Evolutionary conservation across 2,888 invertebrate genomes (phyloP), one percentile per base, ranked within the genome.

Genomic region (Xestia xanthographa): DNA sequence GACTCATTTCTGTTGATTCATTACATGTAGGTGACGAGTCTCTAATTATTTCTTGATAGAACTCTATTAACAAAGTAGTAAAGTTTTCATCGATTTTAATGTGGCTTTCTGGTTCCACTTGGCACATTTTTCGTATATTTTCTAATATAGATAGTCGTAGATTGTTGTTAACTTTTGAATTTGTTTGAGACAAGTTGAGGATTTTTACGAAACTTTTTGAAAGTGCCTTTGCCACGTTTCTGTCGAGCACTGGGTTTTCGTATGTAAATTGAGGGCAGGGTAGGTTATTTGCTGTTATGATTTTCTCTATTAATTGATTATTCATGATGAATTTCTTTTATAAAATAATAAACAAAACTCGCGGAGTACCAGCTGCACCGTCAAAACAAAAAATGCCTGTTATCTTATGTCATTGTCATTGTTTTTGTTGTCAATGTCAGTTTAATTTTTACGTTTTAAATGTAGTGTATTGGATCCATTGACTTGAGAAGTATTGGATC

Each of bases 121-220:
- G 91, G 79, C 96, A 96, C 77, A 93, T 84, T 87, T 93, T 94
- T 56, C 94, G 90, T 72, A 96, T 93, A 79, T 93, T 93, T 85
- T 94, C 91, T 26, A 96, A 79, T 72, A 95, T 89, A 14, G 93
- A 90, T 22, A 89, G 72, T 14, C 95, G 90, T 68, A 95, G 82
- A 77, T 93, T 94, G 68, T 90, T 93, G 77, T 94, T 94, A 3
- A 92, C 84, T 65, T 91, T 92, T 2, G 91, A 88, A 83, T 91
- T 93, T 75, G 92, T 89, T 70, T 91, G 88, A 22, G 94, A 92
- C 48, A 91, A 85, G 11, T 90, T 91, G 3, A 96, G 89, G 69
- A 95, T 93, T 82, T 94, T 94, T 3, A 96, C 89, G 73, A 95
- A 94, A 88, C 95, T 95, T 81, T 91, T 95, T 2, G 96, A 92